phyloP scores from a whole-genome alignment of 2,113 vertebrate species.

The Crotalus tigris region DNA sequence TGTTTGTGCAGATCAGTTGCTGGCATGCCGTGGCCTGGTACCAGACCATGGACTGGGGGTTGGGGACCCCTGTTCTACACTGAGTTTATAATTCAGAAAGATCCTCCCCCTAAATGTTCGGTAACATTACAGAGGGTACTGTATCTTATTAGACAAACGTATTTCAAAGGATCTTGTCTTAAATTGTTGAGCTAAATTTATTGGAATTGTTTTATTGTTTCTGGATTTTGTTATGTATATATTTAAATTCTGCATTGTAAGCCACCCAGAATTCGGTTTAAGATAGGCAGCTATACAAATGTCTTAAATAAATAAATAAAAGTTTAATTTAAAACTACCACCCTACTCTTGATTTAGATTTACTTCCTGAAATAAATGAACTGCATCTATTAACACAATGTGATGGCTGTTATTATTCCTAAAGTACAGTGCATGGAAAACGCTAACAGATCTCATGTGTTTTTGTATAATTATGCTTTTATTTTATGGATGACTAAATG shows the following conservation, averaged over 20 bases:
- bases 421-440: constrained; percentile 42
- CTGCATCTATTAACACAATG: constrained; percentile 13
- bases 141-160: neutral
- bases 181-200: neutral
- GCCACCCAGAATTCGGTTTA: neutral
- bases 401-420: constrained; percentile 18
- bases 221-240: neutral
- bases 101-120: neutral
- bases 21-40: too few species aligned
- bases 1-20: too few species aligned
- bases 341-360: neutral
- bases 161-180: neutral
- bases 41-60: too few species aligned
- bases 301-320: neutral
- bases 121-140: neutral
- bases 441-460: constrained; percentile 18
- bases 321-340: neutral
- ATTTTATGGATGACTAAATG: constrained; percentile 25
- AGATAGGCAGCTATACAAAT: neutral
- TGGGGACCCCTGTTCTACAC: neutral
- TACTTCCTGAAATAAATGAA: constrained; percentile 20
- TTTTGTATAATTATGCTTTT: constrained; percentile 49
- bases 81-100: neutral
- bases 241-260: neutral
- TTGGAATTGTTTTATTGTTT: neutral